Conservation (phyloP, 2,113 vertebrate species). For the Phyllopteryx taeniolatus region DNA sequence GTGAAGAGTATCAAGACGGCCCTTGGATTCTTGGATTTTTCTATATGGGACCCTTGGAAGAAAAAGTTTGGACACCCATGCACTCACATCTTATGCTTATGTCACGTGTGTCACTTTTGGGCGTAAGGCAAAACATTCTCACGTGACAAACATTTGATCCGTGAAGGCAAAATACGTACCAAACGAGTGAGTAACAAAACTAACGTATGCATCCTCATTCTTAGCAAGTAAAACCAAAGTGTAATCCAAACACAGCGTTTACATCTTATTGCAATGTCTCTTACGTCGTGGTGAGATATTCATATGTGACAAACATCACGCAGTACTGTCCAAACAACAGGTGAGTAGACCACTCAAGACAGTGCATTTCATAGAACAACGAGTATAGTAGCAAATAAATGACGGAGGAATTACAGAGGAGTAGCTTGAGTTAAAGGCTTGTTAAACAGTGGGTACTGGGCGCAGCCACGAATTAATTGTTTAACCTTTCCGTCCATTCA, state of each 20-base stretch:
- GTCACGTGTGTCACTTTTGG: too few relatives aligned
- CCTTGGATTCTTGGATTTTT: too few relatives aligned
- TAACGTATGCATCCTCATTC: background rate
- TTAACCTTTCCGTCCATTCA: constrained; percentile 50
- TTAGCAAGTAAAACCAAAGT: background rate
- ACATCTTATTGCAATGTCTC: background rate
- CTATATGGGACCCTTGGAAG: too few relatives aligned
- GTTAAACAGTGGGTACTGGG: background rate
- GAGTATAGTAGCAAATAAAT: background rate
- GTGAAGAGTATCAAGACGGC: too few relatives aligned
- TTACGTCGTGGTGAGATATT: background rate
- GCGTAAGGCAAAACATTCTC: too few relatives aligned
- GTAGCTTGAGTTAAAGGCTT: background rate
- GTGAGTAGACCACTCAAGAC: background rate
- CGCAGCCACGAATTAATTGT: constrained; percentile 18
- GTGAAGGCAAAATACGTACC: too few relatives aligned
- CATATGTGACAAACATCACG: background rate
- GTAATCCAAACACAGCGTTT: background rate
- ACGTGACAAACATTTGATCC: background rate
- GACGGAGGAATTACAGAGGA: background rate
- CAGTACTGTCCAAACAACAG: background rate
- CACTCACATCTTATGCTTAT: too few relatives aligned
- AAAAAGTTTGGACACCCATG: too few relatives aligned
- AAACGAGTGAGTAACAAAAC: too few relatives aligned
- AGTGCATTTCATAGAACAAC: background rate